Conservation (phyloP, 2,888 invertebrate species). For the Saturnia japonica region DNA sequence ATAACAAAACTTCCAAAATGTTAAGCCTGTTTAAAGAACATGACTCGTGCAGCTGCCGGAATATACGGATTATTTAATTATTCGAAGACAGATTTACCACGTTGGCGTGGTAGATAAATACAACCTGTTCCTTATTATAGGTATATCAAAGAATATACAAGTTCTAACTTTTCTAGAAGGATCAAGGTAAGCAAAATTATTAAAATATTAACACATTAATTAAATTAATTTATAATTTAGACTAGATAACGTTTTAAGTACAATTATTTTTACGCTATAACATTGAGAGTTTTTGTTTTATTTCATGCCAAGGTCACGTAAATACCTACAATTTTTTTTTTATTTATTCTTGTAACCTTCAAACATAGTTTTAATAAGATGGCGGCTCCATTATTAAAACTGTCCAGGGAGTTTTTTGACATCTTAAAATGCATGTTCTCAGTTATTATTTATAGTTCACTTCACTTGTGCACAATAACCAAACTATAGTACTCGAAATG, state of each 20-base stretch:
- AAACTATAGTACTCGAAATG: no score
- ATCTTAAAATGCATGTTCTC: no score
- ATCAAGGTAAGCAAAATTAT: neutral
- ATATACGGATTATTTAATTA: neutral
- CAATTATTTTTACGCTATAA: constrained; percentile 8
- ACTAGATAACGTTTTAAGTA: constrained; percentile 28
- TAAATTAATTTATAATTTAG: constrained; percentile 21
- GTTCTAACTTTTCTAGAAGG: neutral
- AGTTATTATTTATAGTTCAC: no score
- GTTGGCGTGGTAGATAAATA: neutral
- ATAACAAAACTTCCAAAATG: no score
- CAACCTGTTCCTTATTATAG: neutral
- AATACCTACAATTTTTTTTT: no score
- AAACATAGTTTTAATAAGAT: no score
- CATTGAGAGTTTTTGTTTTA: neutral
- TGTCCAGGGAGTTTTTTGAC: no score
- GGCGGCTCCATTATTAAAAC: no score
- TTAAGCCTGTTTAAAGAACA: neutral
- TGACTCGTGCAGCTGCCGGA: neutral
- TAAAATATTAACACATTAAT: constrained; percentile 2
- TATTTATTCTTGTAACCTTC: no score
- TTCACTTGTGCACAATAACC: no score
- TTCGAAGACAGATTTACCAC: neutral
- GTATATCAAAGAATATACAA: neutral
- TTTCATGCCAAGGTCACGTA: no score